Conservation (phyloP, 2,113 vertebrate species). For the Kryptolebias marmoratus region DNA sequence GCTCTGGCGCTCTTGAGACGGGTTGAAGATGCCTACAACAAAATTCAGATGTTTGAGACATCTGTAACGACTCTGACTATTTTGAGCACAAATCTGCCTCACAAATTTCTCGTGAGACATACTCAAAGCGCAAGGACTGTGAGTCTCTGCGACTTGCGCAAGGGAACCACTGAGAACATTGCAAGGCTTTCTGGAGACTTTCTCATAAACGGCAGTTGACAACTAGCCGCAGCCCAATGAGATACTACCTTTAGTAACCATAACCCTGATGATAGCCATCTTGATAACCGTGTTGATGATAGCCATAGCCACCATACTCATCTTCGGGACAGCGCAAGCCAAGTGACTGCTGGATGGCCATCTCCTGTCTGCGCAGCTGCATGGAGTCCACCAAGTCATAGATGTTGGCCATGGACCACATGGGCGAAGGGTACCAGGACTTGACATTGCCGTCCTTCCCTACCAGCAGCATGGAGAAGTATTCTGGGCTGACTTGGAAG, state of each 20-base stretch:
- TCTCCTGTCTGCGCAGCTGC: constrained; percentile 98
- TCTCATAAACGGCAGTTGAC: too few relatives aligned
- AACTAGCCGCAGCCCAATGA: too few relatives aligned
- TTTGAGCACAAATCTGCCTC: too few relatives aligned
- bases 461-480: constrained; percentile 98
- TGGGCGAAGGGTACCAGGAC: constrained; percentile 98
- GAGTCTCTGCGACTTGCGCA: too few relatives aligned
- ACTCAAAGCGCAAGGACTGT: too few relatives aligned
- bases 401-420: constrained; percentile 98
- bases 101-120: too few relatives aligned
- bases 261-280: constrained; percentile 94
- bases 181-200: too few relatives aligned
- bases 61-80: too few relatives aligned
- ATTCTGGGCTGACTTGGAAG: constrained; percentile 96
- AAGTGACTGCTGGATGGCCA: constrained; percentile 97
- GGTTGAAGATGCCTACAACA: too few relatives aligned
- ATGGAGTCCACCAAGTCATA: constrained; percentile 98
- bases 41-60: too few relatives aligned
- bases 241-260: constrained; percentile 81
- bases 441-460: constrained; percentile 98
- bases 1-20: too few relatives aligned
- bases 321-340: constrained; percentile 98
- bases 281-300: constrained; percentile 95
- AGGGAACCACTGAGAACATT: too few relatives aligned
- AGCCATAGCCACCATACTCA: constrained; percentile 95